phyloP scores from a whole-genome alignment of 2,888 invertebrate species.

The Callyntrura guangdongensis region DNA sequence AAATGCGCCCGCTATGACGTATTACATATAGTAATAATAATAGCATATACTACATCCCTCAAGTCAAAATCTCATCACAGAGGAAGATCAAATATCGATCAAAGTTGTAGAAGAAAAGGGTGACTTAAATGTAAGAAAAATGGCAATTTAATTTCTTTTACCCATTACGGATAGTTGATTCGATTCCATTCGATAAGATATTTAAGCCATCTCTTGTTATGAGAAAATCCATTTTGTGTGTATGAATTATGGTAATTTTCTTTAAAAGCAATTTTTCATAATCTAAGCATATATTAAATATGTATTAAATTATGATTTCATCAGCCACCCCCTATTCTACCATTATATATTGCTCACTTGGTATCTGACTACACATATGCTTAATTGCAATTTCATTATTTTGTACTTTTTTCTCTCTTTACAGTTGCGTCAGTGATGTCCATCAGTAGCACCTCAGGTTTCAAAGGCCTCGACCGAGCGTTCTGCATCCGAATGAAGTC shows the following conservation, averaged over 20 bases:
- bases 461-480: slow-evolving; percentile 95
- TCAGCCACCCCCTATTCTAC: not conserved
- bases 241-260: not conserved
- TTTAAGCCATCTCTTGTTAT: not conserved
- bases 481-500: slow-evolving; percentile 99
- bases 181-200: not conserved
- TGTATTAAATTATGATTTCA: not conserved
- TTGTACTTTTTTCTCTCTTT: slow-evolving; percentile 84
- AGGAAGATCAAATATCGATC: slow-evolving; percentile 64
- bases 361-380: not conserved
- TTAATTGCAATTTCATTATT: slow-evolving; percentile 30
- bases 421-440: slow-evolving; percentile 95
- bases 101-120: slow-evolving; percentile 9
- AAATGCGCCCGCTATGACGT: too few relatives aligned
- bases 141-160: slow-evolving; percentile 34
- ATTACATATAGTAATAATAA: too few relatives aligned
- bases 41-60: not conserved
- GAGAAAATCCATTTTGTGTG: not conserved
- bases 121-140: slow-evolving; percentile 33
- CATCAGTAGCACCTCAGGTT: slow-evolving; percentile 90
- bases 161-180: not conserved
- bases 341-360: not conserved
- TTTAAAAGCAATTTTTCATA: not conserved
- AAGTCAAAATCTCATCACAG: slow-evolving; percentile 35
- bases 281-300: not conserved